Conservation (phyloP, 2,797 vertebrate genomes). For the Yasuhikotakia modesta region DNA sequence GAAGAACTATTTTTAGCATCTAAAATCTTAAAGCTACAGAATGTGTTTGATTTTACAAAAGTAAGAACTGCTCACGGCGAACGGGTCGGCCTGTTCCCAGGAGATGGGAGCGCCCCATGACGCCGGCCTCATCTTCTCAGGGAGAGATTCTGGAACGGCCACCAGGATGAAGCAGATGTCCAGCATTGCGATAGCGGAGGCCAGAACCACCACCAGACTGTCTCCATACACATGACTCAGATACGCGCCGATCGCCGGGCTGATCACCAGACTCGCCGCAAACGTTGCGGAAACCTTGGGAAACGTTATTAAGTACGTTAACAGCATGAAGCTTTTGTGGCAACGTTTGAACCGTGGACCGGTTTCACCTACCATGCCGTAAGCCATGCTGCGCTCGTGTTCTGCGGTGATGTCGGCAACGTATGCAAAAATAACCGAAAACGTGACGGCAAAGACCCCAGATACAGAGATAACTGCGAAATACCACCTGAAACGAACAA, state of each 20-base stretch:
- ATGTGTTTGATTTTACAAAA: background rate
- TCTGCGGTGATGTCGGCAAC: slow-evolving; percentile 90
- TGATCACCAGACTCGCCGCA: slow-evolving; percentile 85
- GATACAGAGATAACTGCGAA: slow-evolving; percentile 88
- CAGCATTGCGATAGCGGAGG: slow-evolving; percentile 84
- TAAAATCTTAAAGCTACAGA: background rate
- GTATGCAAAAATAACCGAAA: slow-evolving; percentile 88
- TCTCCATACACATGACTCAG: slow-evolving; percentile 83
- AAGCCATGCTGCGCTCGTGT: slow-evolving; percentile 88
- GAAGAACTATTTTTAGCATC: too few species aligned
- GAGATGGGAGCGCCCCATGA: slow-evolving; percentile 89
- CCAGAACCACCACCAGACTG: slow-evolving; percentile 85
- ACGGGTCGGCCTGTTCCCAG: slow-evolving; percentile 88
- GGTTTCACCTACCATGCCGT: slow-evolving; percentile 78
- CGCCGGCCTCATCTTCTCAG: slow-evolving; percentile 86
- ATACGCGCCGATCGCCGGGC: slow-evolving; percentile 87
- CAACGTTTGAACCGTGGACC: too few species aligned
- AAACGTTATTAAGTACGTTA: too few species aligned
- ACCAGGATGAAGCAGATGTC: slow-evolving; percentile 88
- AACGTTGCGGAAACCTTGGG: slow-evolving; percentile 85
- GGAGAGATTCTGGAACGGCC: slow-evolving; percentile 84
- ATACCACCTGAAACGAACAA: slow-evolving; percentile 79
- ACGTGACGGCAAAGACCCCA: slow-evolving; percentile 87
- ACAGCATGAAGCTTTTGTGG: too few species aligned
- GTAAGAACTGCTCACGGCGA: slow-evolving; percentile 78